Base-by-base conservation (phyloP, 2,113 vertebrate species). In the Peromyscus maniculatus region DNA sequence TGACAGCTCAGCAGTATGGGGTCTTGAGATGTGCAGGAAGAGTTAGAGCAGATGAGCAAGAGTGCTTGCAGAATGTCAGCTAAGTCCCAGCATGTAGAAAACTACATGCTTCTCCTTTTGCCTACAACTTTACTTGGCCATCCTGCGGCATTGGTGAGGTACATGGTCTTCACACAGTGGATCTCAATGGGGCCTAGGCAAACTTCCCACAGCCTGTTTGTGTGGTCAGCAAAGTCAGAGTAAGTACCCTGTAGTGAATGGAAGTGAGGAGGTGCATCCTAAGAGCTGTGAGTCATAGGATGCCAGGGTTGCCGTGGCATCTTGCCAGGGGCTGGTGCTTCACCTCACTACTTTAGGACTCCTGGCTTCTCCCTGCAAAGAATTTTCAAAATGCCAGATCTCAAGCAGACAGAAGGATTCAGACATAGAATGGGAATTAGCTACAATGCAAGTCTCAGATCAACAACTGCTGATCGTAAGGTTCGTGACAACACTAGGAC, bases 101-200 rank as follows among this genome's bases (percentile, higher is more conserved):
- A 52, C 52, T 52, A 9, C 52, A 52, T 52, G 52, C 67, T 52
- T 62, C 28, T 59, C 6, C 31, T 92, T 77, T 78, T 36, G n/a
- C 17, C n/a, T 26, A 28, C 2, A 87, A 15, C 17, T 66, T 10
- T 33, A 19, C n/a, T 31, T 31, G 67, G 39, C 3, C 46, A 12
- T 88, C 49, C 1, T 33, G 3, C 7, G 0, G 17, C 59, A 66
- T 16, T 31, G 43, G 1, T 5, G 11, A n/a, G 39, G 22, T 2
- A 3, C 4, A 1, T 13, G n/a, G 69, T 67, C 52, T 62, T 28
- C 39, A 62, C 6, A 19, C 6, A 1, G 9, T 74, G 36, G 36
- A 59, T 31, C 31, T 22, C 33, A 2, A 15, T 46, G 49, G n/a
- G 67, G 17, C 7, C 16, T 28, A 33, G 49, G 9, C 4, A 64